Evolutionary conservation across 2,113 vertebrate species (phyloP).

Genomic region (Hippolais icterina): DNA sequence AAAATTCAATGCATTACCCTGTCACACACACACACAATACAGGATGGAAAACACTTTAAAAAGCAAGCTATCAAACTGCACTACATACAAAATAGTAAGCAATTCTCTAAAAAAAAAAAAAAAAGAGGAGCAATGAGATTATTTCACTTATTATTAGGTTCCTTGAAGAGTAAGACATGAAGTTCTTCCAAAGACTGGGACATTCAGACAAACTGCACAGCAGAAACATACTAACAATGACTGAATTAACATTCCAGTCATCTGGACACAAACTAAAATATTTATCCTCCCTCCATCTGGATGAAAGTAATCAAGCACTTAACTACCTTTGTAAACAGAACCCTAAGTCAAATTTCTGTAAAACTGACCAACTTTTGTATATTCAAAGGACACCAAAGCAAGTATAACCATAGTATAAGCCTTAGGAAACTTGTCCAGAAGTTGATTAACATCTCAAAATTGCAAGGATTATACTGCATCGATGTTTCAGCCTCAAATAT

Average conservation of each 20-base stretch:
- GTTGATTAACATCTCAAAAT: not conserved
- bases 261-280: not conserved
- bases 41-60: not conserved
- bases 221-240: not conserved
- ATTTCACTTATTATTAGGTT: not conserved
- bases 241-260: not conserved
- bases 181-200: not conserved
- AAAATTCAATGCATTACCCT: slow-evolving; percentile 22
- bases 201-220: not conserved
- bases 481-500: not conserved
- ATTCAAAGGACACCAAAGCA: not conserved
- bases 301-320: not conserved
- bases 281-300: not conserved
- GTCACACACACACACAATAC: not conserved
- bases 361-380: not conserved
- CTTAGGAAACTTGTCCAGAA: not conserved
- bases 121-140: not conserved
- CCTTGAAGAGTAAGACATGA: not conserved
- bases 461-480: not conserved
- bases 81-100: not conserved
- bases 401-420: not conserved
- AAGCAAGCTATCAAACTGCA: not conserved
- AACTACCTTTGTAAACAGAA: not conserved
- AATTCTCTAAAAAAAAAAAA: not conserved
- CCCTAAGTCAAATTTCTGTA: not conserved